Conservation (phyloP, 2,888 invertebrate species). For the Spicauda simplicius region DNA sequence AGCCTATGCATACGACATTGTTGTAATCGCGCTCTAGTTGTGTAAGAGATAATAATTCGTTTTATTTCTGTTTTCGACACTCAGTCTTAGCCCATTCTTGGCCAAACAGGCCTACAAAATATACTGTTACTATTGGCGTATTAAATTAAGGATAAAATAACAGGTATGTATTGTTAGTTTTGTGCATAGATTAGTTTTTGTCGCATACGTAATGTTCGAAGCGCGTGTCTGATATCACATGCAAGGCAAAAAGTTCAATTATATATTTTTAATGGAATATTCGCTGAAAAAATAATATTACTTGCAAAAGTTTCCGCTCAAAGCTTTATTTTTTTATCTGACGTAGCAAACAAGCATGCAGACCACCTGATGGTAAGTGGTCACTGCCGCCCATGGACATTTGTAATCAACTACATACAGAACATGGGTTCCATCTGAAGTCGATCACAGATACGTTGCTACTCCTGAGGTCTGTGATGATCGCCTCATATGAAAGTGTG, state of each 20-base stretch:
- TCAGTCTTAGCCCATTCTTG: background rate
- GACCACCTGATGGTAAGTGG: no score
- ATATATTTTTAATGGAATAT: slow-evolving; percentile 22
- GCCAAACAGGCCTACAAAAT: background rate
- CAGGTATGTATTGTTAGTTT: background rate
- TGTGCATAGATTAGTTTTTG: slow-evolving; percentile 12
- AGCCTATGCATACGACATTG: slow-evolving; percentile 10
- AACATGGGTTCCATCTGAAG: no score
- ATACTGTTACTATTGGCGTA: no score
- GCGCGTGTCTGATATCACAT: slow-evolving; percentile 20
- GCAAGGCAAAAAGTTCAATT: slow-evolving; percentile 9
- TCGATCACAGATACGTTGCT: no score
- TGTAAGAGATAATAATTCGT: slow-evolving; percentile 18
- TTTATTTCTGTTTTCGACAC: slow-evolving; percentile 21
- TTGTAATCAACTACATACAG: no score
- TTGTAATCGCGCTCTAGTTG: slow-evolving; percentile 14
- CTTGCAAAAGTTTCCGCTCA: background rate
- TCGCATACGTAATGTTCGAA: slow-evolving; percentile 2
- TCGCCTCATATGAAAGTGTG: no score
- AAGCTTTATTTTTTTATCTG: background rate
- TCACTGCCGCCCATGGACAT: no score
- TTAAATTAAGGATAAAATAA: background rate
- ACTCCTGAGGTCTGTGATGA: no score
- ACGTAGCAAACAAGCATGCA: no score
- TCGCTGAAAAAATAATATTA: slow-evolving; percentile 13